Evolutionary conservation across 2,888 invertebrate species (phyloP).

Genomic region (Tineola bisselliella): DNA sequence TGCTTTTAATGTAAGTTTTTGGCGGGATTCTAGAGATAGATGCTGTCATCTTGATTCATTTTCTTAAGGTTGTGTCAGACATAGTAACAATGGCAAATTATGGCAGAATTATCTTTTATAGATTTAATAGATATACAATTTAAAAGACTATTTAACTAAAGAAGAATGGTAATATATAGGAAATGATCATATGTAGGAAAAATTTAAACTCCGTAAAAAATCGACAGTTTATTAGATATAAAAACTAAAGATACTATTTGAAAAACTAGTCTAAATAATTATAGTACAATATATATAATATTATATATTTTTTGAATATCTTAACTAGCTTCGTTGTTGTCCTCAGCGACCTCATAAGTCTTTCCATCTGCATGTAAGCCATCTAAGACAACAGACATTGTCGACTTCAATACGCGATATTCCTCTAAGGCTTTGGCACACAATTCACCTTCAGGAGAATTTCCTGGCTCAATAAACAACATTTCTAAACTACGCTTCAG

Average conservation of each 20-base stretch:
- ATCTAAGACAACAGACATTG: conserved; percentile 45
- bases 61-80: background rate
- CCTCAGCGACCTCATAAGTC: conserved; percentile 27
- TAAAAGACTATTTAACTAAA: no score
- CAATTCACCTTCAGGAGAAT: conserved; percentile 77
- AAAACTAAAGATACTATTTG: no score
- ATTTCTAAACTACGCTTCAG: conserved; percentile 72
- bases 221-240: no score
- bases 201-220: no score
- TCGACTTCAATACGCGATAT: conserved; percentile 66
- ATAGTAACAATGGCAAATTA: no score
- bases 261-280: no score
- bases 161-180: no score
- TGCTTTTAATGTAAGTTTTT: conserved; percentile 7
- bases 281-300: no score
- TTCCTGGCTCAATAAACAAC: conserved; percentile 75
- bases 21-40: background rate
- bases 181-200: no score
- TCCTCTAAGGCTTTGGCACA: conserved; percentile 75
- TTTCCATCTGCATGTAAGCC: conserved; percentile 43
- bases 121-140: no score
- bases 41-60: background rate
- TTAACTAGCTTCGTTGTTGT: conserved; percentile 20
- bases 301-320: no score
- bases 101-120: no score